Evolutionary conservation across 1,140 invertebrate species (phyloP).

Genomic region (Bemisia tabaci): DNA sequence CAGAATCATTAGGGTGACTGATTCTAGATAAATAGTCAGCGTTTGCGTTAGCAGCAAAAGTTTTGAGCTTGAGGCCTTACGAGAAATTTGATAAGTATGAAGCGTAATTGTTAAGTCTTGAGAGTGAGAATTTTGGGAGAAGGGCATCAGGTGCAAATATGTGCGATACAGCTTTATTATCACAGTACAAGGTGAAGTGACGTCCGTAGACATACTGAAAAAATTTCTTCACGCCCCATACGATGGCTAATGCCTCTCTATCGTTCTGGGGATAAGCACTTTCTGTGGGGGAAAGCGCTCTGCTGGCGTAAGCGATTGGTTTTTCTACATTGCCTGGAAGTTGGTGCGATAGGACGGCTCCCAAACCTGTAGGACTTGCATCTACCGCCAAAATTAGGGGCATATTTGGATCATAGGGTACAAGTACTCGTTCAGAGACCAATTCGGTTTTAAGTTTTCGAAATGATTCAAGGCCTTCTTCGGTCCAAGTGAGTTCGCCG

Average conservation of each 20-base stretch:
- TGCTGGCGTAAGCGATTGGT: constrained; percentile 33
- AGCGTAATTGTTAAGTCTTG: constrained; percentile 25
- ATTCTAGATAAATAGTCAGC: constrained; percentile 15
- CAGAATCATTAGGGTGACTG: constrained; percentile 10
- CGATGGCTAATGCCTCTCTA: constrained; percentile 32
- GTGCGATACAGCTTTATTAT: constrained; percentile 18
- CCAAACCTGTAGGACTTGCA: constrained; percentile 34
- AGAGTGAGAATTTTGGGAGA: constrained; percentile 23
- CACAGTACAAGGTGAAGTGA: constrained; percentile 10
- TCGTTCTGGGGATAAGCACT: constrained; percentile 33
- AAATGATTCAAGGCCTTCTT: constrained; percentile 22
- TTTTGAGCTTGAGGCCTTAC: constrained; percentile 29
- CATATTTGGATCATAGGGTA: constrained; percentile 28
- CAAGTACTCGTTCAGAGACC: constrained; percentile 17
- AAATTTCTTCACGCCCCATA: constrained; percentile 31
- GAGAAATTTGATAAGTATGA: constrained; percentile 28
- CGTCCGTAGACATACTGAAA: constrained; percentile 22
- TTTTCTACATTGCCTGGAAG: constrained; percentile 24
- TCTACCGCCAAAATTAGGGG: constrained; percentile 34
- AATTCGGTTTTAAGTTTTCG: constrained; percentile 23
- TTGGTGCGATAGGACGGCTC: constrained; percentile 34
- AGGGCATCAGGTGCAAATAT: constrained; percentile 30
- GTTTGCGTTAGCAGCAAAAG: constrained; percentile 28
- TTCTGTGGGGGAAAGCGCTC: constrained; percentile 25
- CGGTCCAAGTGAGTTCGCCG: constrained; percentile 14